Evolutionary conservation across 2,888 invertebrate genomes (phyloP).

Genomic region (Parnassius mnemosyne): DNA sequence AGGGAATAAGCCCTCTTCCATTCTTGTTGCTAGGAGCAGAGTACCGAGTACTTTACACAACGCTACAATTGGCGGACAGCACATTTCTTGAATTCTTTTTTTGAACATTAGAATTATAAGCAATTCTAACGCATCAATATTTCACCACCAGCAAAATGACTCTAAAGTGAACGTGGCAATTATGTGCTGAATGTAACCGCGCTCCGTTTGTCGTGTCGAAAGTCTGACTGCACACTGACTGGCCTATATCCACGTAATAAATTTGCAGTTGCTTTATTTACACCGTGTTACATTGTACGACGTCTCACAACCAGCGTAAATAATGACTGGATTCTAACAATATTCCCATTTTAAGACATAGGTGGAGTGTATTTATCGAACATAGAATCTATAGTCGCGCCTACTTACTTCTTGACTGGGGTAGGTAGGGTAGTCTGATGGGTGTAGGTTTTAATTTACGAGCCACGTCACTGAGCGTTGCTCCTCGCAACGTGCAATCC

Average conservation of each 20-base stretch:
- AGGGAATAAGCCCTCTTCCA: too few species aligned
- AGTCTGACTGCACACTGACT: constrained; percentile 30
- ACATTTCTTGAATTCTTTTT: too few species aligned
- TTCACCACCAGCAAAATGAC: constrained; percentile 27
- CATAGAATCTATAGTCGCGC: constrained; percentile 1
- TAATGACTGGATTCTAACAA: constrained; percentile 24
- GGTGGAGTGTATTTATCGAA: constrained; percentile 7
- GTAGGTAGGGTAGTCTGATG: too few species aligned
- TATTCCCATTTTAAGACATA: constrained; percentile 17
- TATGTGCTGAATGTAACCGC: constrained; percentile 31
- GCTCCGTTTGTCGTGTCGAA: constrained; percentile 38
- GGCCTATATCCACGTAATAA: constrained; percentile 41
- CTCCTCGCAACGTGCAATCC: constrained; percentile 11
- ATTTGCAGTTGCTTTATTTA: constrained; percentile 35
- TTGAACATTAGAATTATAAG: not conserved
- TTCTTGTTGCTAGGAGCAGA: too few species aligned
- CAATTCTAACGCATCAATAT: constrained; percentile 15
- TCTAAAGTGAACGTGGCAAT: constrained; percentile 32
- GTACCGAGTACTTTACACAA: too few species aligned
- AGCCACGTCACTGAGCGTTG: constrained; percentile 9
- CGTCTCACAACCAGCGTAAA: constrained; percentile 26
- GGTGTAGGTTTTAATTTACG: constrained; percentile 17
- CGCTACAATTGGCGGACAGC: too few species aligned
- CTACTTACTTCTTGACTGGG: not conserved
- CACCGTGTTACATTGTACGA: constrained; percentile 17